Conservation (phyloP, 2,888 invertebrate genomes). For the Conistra vaccinii region DNA sequence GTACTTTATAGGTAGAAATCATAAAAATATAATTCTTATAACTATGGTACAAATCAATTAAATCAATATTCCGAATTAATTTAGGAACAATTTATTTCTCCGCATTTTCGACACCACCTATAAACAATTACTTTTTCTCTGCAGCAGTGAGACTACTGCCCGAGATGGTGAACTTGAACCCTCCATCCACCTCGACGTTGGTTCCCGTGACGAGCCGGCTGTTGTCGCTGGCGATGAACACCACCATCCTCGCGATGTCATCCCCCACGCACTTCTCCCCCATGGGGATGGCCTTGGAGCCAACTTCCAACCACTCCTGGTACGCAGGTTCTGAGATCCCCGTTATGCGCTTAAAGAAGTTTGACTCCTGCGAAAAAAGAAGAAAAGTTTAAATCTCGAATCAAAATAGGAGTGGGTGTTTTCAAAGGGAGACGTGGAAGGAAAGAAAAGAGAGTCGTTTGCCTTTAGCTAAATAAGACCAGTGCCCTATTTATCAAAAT, state of each 20-base stretch:
- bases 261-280: constrained; percentile 71
- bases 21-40: too few species aligned
- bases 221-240: constrained; percentile 95
- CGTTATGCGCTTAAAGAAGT: constrained; percentile 62
- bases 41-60: too few species aligned
- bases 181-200: constrained; percentile 69
- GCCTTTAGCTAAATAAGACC: too few species aligned
- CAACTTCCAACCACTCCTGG: constrained; percentile 53
- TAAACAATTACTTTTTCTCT: constrained; percentile 5
- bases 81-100: too few species aligned
- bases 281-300: constrained; percentile 61
- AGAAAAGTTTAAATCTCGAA: not conserved
- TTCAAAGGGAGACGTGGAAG: too few species aligned
- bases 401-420: not conserved
- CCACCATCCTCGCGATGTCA: constrained; percentile 95
- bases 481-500: too few species aligned
- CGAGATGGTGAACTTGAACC: constrained; percentile 46
- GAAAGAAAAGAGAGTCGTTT: not conserved
- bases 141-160: not conserved
- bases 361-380: constrained; percentile 44
- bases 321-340: constrained; percentile 64
- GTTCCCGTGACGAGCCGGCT: constrained; percentile 96
- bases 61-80: too few species aligned
- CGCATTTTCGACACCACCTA: too few species aligned
- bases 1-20: too few species aligned